Evolutionary conservation across 2,888 invertebrate species (phyloP).

Genomic region (Vannuccia rotundouncinata): DNA sequence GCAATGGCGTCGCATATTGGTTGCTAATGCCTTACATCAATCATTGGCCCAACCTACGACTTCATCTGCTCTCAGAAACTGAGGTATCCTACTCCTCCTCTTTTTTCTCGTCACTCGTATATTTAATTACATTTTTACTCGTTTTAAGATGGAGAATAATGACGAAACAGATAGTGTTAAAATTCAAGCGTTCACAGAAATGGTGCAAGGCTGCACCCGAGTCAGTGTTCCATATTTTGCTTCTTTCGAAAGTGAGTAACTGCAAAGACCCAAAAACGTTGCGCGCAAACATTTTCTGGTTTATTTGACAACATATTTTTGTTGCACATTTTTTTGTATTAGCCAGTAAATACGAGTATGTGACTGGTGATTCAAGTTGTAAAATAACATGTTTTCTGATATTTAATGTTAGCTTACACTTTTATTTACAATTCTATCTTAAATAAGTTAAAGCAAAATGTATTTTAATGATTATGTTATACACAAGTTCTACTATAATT

Average conservation of each 20-base stretch:
- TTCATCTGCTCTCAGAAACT: slow-evolving; percentile 49
- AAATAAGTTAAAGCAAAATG: neutral
- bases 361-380: too few species aligned
- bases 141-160: slow-evolving; percentile 48
- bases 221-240: slow-evolving; percentile 49
- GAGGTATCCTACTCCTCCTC: slow-evolving; percentile 45
- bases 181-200: slow-evolving; percentile 48
- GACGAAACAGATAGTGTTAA: slow-evolving; percentile 52
- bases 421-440: too few species aligned
- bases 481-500: neutral
- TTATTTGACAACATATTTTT: neutral
- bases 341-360: too few species aligned
- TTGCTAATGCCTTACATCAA: slow-evolving; percentile 51
- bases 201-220: slow-evolving; percentile 45
- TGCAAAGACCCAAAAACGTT: too few species aligned
- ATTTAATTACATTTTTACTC: slow-evolving; percentile 38
- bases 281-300: neutral
- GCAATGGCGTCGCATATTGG: slow-evolving; percentile 52
- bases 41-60: slow-evolving; percentile 51
- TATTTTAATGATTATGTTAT: neutral
- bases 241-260: neutral
- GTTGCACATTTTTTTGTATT: too few species aligned
- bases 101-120: too few species aligned
- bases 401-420: too few species aligned
- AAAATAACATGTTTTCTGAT: too few species aligned